Percentiles rank a stretch among this genome's conserved stretches.
phyloP scores from a whole-genome alignment of 2,888 invertebrate species.

The Terebella lapidaria region DNA sequence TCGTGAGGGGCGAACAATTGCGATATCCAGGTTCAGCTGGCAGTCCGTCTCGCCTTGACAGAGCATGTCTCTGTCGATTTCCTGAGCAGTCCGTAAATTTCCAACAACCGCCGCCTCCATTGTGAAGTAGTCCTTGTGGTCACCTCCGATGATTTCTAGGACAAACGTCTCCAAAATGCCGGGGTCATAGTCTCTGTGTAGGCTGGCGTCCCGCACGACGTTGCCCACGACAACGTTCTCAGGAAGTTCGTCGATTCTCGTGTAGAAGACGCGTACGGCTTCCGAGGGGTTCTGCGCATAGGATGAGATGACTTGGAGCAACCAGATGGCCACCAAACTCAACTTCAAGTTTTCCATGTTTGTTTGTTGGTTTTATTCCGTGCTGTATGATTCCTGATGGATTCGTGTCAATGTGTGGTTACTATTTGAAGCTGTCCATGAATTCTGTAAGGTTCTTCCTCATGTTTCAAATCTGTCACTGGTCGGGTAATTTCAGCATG shows the following conservation, averaged over 20 bases:
- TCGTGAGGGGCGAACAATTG: conserved; percentile 13
- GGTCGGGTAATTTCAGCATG: too few relatives aligned
- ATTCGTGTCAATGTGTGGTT: too few relatives aligned
- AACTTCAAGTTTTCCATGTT: too few relatives aligned
- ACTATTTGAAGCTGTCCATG: too few relatives aligned
- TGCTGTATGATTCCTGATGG: too few relatives aligned
- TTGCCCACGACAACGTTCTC: neutral
- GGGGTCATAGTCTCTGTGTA: neutral
- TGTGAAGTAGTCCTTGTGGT: conserved; percentile 12
- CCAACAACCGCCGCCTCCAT: conserved; percentile 21
- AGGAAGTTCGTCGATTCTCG: neutral
- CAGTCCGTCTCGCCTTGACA: conserved; percentile 17
- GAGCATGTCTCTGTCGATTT: conserved; percentile 24
- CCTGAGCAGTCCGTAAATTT: conserved; percentile 13
- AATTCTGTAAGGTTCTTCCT: too few relatives aligned
- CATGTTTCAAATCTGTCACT: too few relatives aligned
- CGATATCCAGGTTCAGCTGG: conserved; percentile 16
- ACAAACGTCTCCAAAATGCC: conserved; percentile 10
- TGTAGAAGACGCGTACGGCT: too few relatives aligned
- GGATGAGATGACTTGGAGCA: too few relatives aligned
- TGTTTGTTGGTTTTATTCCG: too few relatives aligned
- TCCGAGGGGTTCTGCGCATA: too few relatives aligned
- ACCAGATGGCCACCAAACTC: too few relatives aligned
- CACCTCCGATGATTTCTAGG: conserved; percentile 10
- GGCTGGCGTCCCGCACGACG: neutral